Percentiles rank a stretch among this genome's conserved stretches.
Conservation (phyloP, 2,113 vertebrate genomes). For the Craseonycteris thonglongyai region DNA sequence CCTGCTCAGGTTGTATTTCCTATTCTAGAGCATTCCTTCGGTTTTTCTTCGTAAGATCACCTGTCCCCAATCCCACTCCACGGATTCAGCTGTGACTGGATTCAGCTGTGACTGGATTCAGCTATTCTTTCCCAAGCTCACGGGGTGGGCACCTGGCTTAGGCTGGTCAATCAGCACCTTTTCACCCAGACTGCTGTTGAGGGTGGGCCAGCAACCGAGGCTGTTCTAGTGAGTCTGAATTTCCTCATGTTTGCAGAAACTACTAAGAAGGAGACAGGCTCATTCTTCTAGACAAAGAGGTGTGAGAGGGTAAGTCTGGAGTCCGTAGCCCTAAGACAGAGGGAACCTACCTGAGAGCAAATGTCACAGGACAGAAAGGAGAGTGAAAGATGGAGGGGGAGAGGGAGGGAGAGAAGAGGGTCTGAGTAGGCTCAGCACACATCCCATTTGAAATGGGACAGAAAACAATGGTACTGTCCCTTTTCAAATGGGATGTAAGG, state of each 20-base stretch:
- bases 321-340: fast-evolving
- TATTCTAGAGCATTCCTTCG: not conserved
- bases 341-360: not conserved
- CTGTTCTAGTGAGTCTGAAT: not conserved
- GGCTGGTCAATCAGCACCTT: not conserved
- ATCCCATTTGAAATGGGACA: no score
- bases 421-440: no score
- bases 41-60: not conserved
- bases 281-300: no score
- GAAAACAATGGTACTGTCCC: no score
- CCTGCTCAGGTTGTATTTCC: not conserved
- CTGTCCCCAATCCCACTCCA: not conserved
- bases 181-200: not conserved
- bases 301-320: not conserved
- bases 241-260: not conserved
- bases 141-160: fast-evolving
- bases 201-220: not conserved
- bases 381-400: not conserved
- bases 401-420: fast-evolving
- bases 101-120: not conserved
- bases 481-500: no score
- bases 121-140: not conserved
- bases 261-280: not conserved
- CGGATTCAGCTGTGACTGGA: not conserved
- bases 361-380: fast-evolving